These are phyloP conservation scores for Sebastes trivittatus DNA, from an alignment of 2,797 vertebrate species.

Conservation along the genomic window DNA sequence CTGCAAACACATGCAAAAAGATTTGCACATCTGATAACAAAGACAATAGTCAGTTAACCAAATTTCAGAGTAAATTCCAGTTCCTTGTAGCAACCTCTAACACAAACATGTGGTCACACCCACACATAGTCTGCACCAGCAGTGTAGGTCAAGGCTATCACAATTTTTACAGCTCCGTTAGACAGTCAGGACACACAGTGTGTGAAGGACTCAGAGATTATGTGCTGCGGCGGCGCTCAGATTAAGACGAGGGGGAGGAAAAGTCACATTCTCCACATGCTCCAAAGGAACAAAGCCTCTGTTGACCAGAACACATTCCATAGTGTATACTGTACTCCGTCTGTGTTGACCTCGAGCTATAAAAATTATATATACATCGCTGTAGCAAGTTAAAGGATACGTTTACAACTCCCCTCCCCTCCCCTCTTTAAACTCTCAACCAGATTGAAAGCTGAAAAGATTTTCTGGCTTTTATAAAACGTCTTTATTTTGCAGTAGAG, in stretches of 20 bases:
- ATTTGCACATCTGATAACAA: neutral
- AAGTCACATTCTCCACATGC: slow-evolving; percentile 65
- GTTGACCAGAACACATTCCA: slow-evolving; percentile 65
- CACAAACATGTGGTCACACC: slow-evolving; percentile 2
- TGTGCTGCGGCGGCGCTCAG: slow-evolving; percentile 31
- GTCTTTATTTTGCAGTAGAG: slow-evolving; percentile 11
- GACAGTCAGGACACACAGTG: slow-evolving; percentile 4
- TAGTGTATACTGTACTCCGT: slow-evolving; percentile 34
- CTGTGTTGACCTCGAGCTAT: slow-evolving; percentile 22
- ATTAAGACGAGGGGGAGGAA: slow-evolving; percentile 60
- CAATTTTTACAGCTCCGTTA: slow-evolving; percentile 10
- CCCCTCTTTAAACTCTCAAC: neutral
- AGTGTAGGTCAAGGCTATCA: slow-evolving; percentile 39
- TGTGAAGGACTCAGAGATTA: slow-evolving; percentile 50
- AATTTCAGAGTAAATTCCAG: neutral
- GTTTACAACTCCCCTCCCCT: neutral
- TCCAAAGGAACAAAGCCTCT: slow-evolving; percentile 66
- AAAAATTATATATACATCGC: neutral
- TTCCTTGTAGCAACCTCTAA: neutral
- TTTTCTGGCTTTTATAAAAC: slow-evolving; percentile 1
- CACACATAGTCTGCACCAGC: neutral
- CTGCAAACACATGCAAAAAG: neutral
- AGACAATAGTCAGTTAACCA: neutral
- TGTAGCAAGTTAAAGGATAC: neutral
- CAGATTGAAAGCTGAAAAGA: slow-evolving; percentile 3